These are phyloP conservation scores for Kuschelorhynchus macadamiae DNA, from an alignment of 2,888 invertebrate species.

Conservation along the genomic window DNA sequence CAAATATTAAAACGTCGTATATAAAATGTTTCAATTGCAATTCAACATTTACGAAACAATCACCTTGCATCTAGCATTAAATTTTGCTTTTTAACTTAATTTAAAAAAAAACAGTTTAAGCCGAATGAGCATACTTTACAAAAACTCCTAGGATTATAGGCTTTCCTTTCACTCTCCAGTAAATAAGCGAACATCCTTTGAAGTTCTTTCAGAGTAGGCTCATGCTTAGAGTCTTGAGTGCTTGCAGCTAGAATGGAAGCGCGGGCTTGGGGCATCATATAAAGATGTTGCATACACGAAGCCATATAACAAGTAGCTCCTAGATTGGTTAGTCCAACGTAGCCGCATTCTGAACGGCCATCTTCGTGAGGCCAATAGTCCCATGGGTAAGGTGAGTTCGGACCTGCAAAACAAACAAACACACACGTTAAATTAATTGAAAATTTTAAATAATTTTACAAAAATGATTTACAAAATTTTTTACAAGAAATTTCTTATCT, in stretches of 20 bases:
- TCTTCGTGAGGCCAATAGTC: constrained; percentile 99
- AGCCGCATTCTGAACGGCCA: constrained; percentile 93
- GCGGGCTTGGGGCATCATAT: constrained; percentile 96
- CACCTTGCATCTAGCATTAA: no score
- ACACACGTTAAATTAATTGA: no score
- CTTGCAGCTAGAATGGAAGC: constrained; percentile 86
- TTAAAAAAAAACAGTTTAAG: no score
- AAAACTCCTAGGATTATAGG: constrained; percentile 95
- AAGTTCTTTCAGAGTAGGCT: constrained; percentile 85
- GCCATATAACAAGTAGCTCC: constrained; percentile 99
- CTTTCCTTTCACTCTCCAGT: constrained; percentile 93
- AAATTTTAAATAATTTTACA: no score
- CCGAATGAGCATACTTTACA: no score
- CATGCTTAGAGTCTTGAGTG: constrained; percentile 82
- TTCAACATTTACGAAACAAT: no score
- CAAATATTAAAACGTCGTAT: no score
- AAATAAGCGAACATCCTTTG: constrained; percentile 97
- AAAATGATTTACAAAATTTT: no score
- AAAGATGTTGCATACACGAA: constrained; percentile 96
- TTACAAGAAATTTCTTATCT: no score
- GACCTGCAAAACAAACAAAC: constrained; percentile 70
- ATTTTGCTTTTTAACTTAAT: no score
- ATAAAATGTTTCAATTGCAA: no score
- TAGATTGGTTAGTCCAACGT: constrained; percentile 93
- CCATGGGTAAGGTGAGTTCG: constrained; percentile 92